Conservation (phyloP, 2,797 vertebrate genomes). For the Thaleichthys pacificus region DNA sequence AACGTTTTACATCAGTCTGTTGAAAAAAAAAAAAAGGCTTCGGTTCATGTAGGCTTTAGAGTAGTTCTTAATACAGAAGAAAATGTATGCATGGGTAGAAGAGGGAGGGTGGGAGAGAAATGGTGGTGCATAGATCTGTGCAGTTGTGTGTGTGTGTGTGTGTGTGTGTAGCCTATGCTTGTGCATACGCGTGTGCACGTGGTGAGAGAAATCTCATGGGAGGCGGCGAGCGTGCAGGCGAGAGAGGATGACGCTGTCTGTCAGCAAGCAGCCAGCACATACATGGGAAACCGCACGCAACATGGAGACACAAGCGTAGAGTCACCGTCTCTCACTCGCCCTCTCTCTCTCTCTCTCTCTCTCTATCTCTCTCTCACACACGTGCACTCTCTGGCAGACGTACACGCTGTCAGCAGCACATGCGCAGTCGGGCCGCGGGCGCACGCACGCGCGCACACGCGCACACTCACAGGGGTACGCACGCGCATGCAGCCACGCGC, state of each 20-base stretch:
- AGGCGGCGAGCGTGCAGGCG: slow-evolving; percentile 20
- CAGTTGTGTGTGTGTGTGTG: slow-evolving; percentile 19
- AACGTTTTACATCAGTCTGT: slow-evolving; percentile 16
- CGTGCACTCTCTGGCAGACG: slow-evolving; percentile 56
- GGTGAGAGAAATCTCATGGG: slow-evolving; percentile 33
- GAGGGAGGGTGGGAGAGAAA: neutral
- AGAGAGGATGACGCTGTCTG: slow-evolving; percentile 24
- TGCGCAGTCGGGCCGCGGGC: slow-evolving; percentile 65
- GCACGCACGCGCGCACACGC: slow-evolving; percentile 41
- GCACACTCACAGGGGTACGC: slow-evolving; percentile 53
- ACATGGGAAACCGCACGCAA: slow-evolving; percentile 50
- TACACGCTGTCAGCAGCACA: slow-evolving; percentile 75
- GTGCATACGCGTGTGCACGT: neutral
- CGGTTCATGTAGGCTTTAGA: neutral
- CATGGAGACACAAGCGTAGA: slow-evolving; percentile 46
- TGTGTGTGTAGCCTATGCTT: neutral
- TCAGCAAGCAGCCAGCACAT: slow-evolving; percentile 38
- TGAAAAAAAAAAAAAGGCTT: neutral
- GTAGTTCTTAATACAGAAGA: no score
- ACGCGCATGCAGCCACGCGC: slow-evolving; percentile 75
- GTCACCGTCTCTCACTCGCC: neutral
- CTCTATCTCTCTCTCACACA: slow-evolving; percentile 57
- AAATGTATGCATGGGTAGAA: neutral
- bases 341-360: slow-evolving; percentile 61
- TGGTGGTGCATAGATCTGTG: slow-evolving; percentile 12